Conservation (phyloP, 2,113 vertebrate species). For the Sus scrofa region DNA sequence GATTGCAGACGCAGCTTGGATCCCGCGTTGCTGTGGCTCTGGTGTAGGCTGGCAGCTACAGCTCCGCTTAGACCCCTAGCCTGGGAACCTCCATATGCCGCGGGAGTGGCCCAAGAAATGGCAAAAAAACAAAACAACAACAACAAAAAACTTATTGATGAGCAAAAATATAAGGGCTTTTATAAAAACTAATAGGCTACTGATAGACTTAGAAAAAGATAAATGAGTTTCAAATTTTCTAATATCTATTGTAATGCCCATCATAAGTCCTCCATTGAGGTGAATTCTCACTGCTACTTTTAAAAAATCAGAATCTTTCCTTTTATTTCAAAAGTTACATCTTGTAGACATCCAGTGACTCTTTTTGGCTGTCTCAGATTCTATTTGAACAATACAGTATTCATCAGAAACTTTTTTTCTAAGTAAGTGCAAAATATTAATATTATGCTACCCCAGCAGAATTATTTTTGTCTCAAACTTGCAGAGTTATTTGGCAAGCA, state of each 20-base stretch:
- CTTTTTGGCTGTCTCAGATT: neutral
- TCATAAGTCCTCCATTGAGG: neutral
- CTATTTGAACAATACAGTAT: neutral
- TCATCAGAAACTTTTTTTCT: neutral
- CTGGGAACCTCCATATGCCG: no score
- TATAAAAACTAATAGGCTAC: neutral
- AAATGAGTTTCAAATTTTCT: neutral
- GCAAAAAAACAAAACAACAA: no score
- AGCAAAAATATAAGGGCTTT: neutral
- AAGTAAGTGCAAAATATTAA: conserved; percentile 23
- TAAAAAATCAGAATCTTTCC: neutral
- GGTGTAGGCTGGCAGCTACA: no score
- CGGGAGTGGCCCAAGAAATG: no score
- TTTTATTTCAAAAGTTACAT: neutral
- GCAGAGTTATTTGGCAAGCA: neutral
- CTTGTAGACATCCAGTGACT: neutral
- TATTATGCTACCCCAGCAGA: neutral
- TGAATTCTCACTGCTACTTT: neutral
- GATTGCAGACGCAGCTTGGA: no score
- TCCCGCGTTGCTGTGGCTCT: no score
- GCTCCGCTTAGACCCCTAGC: no score
- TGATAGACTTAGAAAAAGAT: neutral
- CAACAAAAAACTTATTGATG: neutral
- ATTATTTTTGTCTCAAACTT: neutral
- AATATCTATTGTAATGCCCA: neutral